Base-by-base conservation (phyloP, 53 echinoderm and acorn worm genomes). In the Apostichopus leukothele region DNA sequence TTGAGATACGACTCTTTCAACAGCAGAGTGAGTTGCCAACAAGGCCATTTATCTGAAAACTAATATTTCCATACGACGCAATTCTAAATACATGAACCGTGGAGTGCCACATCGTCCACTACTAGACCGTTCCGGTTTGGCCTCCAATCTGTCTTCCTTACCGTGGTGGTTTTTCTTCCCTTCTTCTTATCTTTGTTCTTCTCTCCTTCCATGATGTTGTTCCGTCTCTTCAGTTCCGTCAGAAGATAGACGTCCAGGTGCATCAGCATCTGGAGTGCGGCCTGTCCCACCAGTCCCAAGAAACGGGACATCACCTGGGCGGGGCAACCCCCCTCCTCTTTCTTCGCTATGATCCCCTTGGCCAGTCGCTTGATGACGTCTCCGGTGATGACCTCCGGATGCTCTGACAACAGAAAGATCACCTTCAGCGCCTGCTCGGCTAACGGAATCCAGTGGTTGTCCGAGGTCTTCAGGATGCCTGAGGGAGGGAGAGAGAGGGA, bases 171-270 rank as follows among this genome's bases (percentile, higher is more conserved):
- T 5, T 57, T 57, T 57, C 79, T 93, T 51, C 60, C 75, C 12
- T 85, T 74, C 67, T 94, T 94, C 84, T 93, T 89, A 6, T 80
- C 88, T 7, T 77, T 91, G 67, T 94, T 94, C 53, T 95, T 95
- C 90, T 96, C 91, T 5, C 91, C 89, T 68, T 98, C 96, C 83
- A 92, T 90, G 68, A 99, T 84, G 80, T 93, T 96, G 92, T 89
- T 96, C 71, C 99, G 67, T 23, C 99, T 90, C 78, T 99, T 99
- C 90, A 99, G 91, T 88, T 96, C 95, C 52, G 93, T 88, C 66
- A 93, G 75, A 0, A 99, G 93, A 90, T 94, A 91, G 52, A 99
- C 99, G 74, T 99, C 99, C 0, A 99, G 90, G 79, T 93, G 94
- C 14, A 95, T 92, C 86, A 99, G 90, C 89, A 93, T 94, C 75